Evolutionary conservation across 2,888 invertebrate species (phyloP), one percentile per base, ranked within the genome.

Genomic region (Thecophora atra): DNA sequence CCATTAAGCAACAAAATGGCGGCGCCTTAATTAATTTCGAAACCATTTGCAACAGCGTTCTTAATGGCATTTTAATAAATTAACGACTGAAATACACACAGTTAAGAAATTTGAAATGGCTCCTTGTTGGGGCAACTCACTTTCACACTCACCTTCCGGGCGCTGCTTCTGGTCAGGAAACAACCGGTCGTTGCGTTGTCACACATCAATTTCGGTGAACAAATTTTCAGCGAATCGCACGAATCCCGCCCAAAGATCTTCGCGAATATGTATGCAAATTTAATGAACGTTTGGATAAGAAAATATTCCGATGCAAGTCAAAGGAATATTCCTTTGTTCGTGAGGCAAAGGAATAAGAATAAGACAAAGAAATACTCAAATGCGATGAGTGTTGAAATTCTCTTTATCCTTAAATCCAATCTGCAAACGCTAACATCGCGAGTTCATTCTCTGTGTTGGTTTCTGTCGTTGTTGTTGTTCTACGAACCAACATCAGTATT

Each of bases 141-240:
- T 47, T 47, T 47, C 47, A 47, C 77, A 83, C 85, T 85, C 79
- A 85, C 85, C 85, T 85, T 85, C 75, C 85, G 84, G 78, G 79
- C 81, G 79, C 82, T 81, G 82, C 80, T 84, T 81, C 84, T 83
- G 78, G 81, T 86, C 76, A 85, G 91, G 88, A 91, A 92, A 88
- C 91, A 92, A 85, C 91, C 91, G 82, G 90, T 90, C 86, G 90
- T 90, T 87, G 90, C 90, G 88, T 90, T 90, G 88, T 91, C 91
- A 86, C 91, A 91, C 91, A 92, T 92, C 83, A 86, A 87, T 78
- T 81, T 82, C 70, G 62, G 37, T 37, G 37, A 11, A 37, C 37
- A 37, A 37, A 37, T 47, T 17, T 42, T 19, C 30, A 26, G 47
- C n/a, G n/a, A n/a, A n/a, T n/a, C n/a, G 47, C 51, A 47, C 47